phyloP scores from a whole-genome alignment of 2,888 invertebrate species.

The Digitonthophagus gazella region DNA sequence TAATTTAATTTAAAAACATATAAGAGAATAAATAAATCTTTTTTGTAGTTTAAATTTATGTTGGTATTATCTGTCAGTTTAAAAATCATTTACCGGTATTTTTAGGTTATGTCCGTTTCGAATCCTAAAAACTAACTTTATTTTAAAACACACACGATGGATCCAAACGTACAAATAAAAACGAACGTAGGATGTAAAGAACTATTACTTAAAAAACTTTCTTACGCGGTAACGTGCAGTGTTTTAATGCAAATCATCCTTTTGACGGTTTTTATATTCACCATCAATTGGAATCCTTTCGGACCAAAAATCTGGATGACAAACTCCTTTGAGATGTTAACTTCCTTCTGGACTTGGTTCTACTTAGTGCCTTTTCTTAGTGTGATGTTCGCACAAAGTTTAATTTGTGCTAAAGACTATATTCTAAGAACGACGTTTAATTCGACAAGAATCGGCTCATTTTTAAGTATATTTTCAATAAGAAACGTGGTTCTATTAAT shows the following conservation, averaged over 20 bases:
- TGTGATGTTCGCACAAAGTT: conserved; percentile 69
- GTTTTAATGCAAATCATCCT: conserved; percentile 45
- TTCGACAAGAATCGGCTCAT: conserved; percentile 65
- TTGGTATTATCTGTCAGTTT: too few species aligned
- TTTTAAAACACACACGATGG: too few species aligned
- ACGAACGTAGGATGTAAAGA: conserved; percentile 52
- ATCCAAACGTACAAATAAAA: conserved; percentile 27
- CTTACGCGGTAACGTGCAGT: conserved; percentile 50
- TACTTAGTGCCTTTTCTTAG: conserved; percentile 63
- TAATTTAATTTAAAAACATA: too few species aligned
- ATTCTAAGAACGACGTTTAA: conserved; percentile 61
- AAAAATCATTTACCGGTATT: too few species aligned
- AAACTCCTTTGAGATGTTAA: conserved; percentile 58
- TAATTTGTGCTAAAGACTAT: conserved; percentile 69
- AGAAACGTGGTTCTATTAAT: conserved; percentile 58
- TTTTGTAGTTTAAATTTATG: too few species aligned
- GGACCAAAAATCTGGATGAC: conserved; percentile 67
- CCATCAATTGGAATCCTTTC: conserved; percentile 61
- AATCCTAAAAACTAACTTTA: too few species aligned
- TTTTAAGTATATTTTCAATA: conserved; percentile 61
- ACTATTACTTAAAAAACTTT: conserved; percentile 58
- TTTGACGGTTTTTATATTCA: conserved; percentile 47
- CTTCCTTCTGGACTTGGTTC: conserved; percentile 64
- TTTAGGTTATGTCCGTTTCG: too few species aligned
- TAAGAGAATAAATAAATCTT: too few species aligned